Evolutionary conservation across 2,888 invertebrate species (phyloP).

Genomic region (Dasypogon diadema): DNA sequence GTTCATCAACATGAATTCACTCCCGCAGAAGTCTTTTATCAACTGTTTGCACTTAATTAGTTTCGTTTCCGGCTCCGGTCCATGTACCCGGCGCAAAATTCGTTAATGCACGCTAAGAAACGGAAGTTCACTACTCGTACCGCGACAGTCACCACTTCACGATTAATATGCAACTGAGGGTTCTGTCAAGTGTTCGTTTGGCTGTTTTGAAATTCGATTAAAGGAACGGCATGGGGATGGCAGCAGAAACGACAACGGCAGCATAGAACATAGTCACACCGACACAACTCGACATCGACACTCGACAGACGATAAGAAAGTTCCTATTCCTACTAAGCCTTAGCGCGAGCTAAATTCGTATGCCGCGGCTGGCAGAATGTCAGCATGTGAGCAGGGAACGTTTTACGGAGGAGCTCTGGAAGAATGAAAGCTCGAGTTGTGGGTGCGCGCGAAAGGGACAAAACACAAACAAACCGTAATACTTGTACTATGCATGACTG

Average conservation of each 20-base stretch:
- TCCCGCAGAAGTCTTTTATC: slow-evolving; percentile 26
- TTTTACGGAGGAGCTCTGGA: too few relatives aligned
- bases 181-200: slow-evolving; percentile 7
- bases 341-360: slow-evolving; percentile 25
- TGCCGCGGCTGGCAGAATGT: not conserved
- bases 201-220: slow-evolving; percentile 17
- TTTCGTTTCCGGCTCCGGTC: slow-evolving; percentile 38
- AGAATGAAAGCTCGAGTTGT: not conserved
- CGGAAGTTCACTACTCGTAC: not conserved
- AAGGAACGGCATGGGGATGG: not conserved
- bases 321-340: slow-evolving; percentile 1
- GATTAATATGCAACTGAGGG: slow-evolving; percentile 33
- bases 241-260: not conserved
- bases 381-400: too few relatives aligned
- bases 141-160: slow-evolving; percentile 1
- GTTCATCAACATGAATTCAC: slow-evolving; percentile 1
- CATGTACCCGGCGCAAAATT: slow-evolving; percentile 17
- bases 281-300: not conserved
- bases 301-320: slow-evolving; percentile 6
- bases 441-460: slow-evolving; percentile 32
- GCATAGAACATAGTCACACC: not conserved
- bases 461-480: slow-evolving; percentile 37
- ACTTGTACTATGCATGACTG: slow-evolving; percentile 9
- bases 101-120: not conserved
- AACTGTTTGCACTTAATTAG: slow-evolving; percentile 43